Evolutionary conservation across 2,113 vertebrate genomes (phyloP).

Genomic region (Phylloscopus trochiloides): DNA sequence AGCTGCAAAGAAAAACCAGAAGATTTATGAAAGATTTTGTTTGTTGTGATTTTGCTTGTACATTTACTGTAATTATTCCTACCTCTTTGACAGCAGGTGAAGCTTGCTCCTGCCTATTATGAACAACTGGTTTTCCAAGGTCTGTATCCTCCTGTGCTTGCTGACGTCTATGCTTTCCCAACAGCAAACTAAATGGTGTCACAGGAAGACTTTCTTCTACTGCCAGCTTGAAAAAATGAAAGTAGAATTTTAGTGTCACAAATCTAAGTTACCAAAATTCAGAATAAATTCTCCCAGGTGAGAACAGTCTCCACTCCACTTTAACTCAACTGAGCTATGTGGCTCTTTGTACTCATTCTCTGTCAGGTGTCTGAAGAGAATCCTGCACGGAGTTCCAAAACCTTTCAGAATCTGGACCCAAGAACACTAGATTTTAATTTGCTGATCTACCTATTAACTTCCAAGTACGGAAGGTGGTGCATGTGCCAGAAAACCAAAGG

Average conservation of each 20-base stretch:
- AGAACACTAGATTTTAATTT: neutral
- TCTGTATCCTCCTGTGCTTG: constrained; percentile 18
- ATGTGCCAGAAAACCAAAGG: neutral
- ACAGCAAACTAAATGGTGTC: constrained; percentile 87
- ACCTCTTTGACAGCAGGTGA: constrained; percentile 86
- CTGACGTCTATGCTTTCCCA: constrained; percentile 83
- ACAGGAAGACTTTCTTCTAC: constrained; percentile 85
- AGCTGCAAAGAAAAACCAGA: constrained; percentile 72
- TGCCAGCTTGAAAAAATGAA: constrained; percentile 72
- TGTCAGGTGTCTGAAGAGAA: neutral
- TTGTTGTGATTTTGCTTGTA: neutral
- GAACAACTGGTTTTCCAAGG: constrained; percentile 18
- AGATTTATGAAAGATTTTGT: neutral
- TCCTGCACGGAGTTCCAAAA: neutral
- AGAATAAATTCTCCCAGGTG: neutral
- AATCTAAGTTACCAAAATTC: neutral
- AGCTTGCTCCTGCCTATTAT: constrained; percentile 65
- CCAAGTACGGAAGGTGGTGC: neutral
- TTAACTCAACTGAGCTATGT: neutral
- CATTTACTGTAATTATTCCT: neutral
- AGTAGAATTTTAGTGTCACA: neutral
- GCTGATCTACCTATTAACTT: neutral
- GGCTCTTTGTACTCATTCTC: neutral
- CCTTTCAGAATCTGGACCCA: neutral
- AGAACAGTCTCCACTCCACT: neutral